Evolutionary conservation across 2,888 invertebrate genomes (phyloP), one percentile per base, ranked within the genome.

Genomic region (Bruchidius siliquastri): DNA sequence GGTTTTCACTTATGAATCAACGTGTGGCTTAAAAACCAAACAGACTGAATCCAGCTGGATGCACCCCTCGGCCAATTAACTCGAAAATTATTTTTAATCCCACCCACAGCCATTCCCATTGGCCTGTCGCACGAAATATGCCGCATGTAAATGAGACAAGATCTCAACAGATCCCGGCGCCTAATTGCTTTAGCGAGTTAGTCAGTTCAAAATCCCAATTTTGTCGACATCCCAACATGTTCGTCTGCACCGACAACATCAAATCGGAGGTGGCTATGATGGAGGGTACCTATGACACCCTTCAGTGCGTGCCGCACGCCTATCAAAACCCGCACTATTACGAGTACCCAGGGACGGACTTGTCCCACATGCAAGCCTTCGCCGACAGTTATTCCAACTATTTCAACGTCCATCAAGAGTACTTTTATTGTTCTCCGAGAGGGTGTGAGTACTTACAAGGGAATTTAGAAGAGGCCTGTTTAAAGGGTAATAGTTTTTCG

Each of bases 81-180:
- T 69, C 26, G 30, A 70, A 74, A 72, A 77, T 72, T 75, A 77
- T 75, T 76, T 74, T 74, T 71, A 76, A 76, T 76, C 74, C 79
- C 80, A 79, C 81, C 81, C 78, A 76, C 81, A 79, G 79, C 78
- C 66, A 71, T 72, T 76, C 75, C 76, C 73, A 82, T 83, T 82
- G 82, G 82, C 71, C 71, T 72, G 73, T 74, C 75, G 71, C 49
- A 49, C 49, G 75, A 80, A 78, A 79, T 80, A 76, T 81, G 80
- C 80, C 80, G 78, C 78, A 81, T 80, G 79, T 75, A 79, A 79
- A 80, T 79, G 79, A 79, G 79, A 76, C 68, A 71, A 75, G 77
- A 74, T 72, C 73, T 78, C 76, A 77, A 76, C 77, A 73, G 72
- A 77, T 76, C 76, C 75, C 75, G 77, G 76, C 73, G 72, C 75